These are phyloP conservation scores for Branchellion lobata DNA, from an alignment of 2,888 invertebrate species.

Conservation along the genomic window DNA sequence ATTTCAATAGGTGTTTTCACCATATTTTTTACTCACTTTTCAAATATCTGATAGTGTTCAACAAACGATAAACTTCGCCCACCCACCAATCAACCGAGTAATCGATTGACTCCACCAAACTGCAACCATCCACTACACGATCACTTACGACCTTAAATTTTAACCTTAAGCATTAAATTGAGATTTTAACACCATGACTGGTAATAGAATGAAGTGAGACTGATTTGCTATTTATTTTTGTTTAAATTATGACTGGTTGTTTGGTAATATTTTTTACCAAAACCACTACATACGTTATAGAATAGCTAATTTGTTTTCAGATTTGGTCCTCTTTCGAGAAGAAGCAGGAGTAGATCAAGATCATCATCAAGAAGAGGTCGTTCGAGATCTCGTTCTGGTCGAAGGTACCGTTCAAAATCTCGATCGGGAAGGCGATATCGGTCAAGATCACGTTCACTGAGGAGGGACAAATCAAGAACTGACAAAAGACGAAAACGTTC, in stretches of 20 bases:
- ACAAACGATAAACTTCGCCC: neutral
- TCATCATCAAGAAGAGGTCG: too few relatives aligned
- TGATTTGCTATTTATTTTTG: too few relatives aligned
- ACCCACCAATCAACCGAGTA: constrained; percentile 20
- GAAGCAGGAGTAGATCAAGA: too few relatives aligned
- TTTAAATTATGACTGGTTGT: too few relatives aligned
- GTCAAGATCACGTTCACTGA: neutral
- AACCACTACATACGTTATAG: too few relatives aligned
- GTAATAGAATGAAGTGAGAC: neutral
- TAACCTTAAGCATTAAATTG: constrained; percentile 5
- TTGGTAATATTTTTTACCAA: too few relatives aligned
- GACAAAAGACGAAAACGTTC: neutral
- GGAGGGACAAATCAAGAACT: constrained; percentile 11
- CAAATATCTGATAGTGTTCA: constrained; percentile 10
- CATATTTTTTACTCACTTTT: neutral
- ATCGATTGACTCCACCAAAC: neutral
- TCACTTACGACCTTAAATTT: neutral
- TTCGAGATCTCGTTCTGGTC: neutral
- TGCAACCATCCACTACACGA: constrained; percentile 4
- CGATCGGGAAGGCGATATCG: neutral
- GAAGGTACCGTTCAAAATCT: neutral
- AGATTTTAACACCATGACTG: constrained; percentile 2
- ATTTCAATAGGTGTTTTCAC: neutral
- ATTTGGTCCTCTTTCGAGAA: too few relatives aligned
- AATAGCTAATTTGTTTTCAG: too few relatives aligned